Evolutionary conservation across 2,888 invertebrate genomes (phyloP), one percentile per base, ranked within the genome.

Genomic region (Noctua janthe): DNA sequence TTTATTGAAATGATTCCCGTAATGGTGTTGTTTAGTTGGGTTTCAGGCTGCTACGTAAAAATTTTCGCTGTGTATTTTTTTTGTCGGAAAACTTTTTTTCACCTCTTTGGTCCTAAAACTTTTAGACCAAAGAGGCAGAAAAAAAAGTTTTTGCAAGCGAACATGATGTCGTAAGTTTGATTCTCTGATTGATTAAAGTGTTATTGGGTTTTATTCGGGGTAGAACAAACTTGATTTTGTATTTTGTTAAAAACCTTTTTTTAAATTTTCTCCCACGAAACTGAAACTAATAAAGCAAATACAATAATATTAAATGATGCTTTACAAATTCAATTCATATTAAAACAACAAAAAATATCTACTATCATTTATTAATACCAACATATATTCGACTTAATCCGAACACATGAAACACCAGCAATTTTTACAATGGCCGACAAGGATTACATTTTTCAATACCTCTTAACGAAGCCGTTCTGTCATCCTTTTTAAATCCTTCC

Each of bases 1-100:
- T 80, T 74, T 76, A 76, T 87, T 84, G 81, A 87, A 84, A 81
- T 78, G 7, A 72, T 78, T 78, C 59, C 20, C 70, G 67, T 56
- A 79, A 86, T 80, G 64, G 59, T 74, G 71, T 67, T 80, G 66
- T 77, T 85, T 51, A 51, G 39, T 67, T 73, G 75, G 59, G n/a
- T 75, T 78, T 73, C 23, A 76, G 64, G 69, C 23, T 23, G 29
- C 13, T 49, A 51, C 29, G 29, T 47, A 7, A 71, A 82, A 56
- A 1, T 70, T 29, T 66, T 62, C 3, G 29, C 8, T 70, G 20
- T 0, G 20, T 17, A 20, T 35, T 47, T n/a, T 39, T 64, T 73
- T 70, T 43, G 5, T 1, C 6, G 7, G 13, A 3, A 13, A 54
- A 29, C 7, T 69, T 8, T 13, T 49, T 43, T 71, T n/a, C 4